phyloP scores from a whole-genome alignment of 2,113 vertebrate species.

The Nesogale talazaci region DNA sequence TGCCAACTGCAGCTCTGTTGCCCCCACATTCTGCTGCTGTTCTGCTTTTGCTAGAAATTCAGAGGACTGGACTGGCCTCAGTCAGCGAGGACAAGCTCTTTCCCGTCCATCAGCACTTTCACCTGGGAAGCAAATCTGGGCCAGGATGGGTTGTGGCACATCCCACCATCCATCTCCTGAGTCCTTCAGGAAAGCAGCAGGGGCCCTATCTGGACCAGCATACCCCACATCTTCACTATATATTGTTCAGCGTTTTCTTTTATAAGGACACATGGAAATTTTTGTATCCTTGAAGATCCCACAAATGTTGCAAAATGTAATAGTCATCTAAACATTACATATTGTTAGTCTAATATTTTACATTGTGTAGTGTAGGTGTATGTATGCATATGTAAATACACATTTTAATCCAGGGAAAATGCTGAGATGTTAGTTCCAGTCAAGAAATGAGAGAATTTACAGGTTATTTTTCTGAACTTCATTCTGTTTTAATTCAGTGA shows the following conservation, averaged over 20 bases:
- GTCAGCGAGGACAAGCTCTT: neutral
- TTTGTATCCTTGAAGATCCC: neutral
- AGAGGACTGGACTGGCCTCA: neutral
- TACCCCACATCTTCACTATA: neutral
- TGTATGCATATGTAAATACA: neutral
- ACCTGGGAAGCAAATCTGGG: conserved; percentile 13
- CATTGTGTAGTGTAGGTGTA: neutral
- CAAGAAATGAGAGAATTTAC: neutral
- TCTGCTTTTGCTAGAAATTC: neutral
- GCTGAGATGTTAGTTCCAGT: conserved; percentile 24
- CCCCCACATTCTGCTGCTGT: neutral
- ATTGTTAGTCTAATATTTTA: neutral
- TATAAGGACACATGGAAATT: neutral
- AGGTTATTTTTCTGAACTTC: conserved; percentile 24
- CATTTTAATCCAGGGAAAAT: neutral
- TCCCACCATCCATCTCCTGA: neutral
- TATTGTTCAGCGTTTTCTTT: neutral
- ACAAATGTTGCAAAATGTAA: conserved; percentile 18
- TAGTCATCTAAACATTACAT: neutral
- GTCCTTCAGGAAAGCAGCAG: conserved; percentile 9
- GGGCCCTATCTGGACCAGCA: neutral
- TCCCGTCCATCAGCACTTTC: conserved; percentile 2
- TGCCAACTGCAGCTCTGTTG: neutral
- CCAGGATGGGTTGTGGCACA: neutral
- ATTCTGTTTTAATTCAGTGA: conserved; percentile 1